Evolutionary conservation across 2,797 vertebrate species (phyloP).

Genomic region (Melanotaenia nigrans): DNA sequence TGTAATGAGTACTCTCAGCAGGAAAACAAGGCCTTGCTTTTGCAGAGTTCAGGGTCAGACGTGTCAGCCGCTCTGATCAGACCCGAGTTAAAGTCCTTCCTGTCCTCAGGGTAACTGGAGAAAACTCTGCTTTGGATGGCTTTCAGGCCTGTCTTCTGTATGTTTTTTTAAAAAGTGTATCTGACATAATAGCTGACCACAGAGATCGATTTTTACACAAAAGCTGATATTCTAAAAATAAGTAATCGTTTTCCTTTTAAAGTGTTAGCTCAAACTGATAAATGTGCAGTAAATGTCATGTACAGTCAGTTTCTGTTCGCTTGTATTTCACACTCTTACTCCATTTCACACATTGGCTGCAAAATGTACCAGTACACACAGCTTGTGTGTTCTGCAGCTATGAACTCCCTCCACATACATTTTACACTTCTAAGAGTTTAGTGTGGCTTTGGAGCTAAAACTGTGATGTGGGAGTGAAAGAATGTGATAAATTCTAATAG

Average conservation of each 20-base stretch:
- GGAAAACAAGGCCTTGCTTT: constrained; percentile 71
- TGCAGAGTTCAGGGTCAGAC: constrained; percentile 64
- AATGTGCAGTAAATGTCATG: constrained; percentile 1
- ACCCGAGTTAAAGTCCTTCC: constrained; percentile 23
- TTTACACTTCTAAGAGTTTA: constrained; percentile 37
- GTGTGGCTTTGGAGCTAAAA: constrained; percentile 49
- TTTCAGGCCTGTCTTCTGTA: not conserved
- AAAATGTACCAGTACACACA: constrained; percentile 27
- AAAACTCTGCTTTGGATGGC: constrained; percentile 4
- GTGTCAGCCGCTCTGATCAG: constrained; percentile 33
- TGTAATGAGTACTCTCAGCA: constrained; percentile 69
- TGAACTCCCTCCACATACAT: constrained; percentile 30
- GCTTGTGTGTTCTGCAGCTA: constrained; percentile 39
- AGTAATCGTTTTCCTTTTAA: not conserved
- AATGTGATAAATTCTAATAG: constrained; percentile 54
- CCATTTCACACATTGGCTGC: constrained; percentile 38
- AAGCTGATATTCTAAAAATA: not conserved
- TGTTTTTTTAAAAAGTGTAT: not conserved
- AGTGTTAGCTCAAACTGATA: not conserved
- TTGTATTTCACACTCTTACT: constrained; percentile 27
- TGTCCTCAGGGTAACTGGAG: constrained; percentile 22
- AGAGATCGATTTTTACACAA: not conserved
- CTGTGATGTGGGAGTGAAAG: constrained; percentile 47
- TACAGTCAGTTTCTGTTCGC: not conserved
- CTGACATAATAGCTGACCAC: not conserved